Conservation (phyloP, 1,140 invertebrate genomes). For the Mizuhopecten yessoensis region DNA sequence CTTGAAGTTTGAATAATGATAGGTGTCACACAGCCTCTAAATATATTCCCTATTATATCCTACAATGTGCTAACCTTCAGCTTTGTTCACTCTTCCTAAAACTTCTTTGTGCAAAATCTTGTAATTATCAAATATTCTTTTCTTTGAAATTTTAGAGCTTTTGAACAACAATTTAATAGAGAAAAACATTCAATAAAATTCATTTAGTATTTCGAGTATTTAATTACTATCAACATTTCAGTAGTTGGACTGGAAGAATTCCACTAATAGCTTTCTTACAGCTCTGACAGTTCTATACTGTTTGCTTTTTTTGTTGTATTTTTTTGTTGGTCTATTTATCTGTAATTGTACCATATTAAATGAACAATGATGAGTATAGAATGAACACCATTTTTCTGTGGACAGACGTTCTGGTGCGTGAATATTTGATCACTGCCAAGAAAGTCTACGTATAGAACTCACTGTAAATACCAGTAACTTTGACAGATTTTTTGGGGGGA, state of each 20-base stretch:
- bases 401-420: background rate
- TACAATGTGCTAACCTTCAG: background rate
- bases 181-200: conserved; percentile 23
- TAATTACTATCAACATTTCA: background rate
- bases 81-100: conserved; percentile 8
- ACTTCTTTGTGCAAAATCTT: conserved; percentile 7
- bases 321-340: background rate
- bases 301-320: background rate
- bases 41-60: background rate
- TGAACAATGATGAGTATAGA: background rate
- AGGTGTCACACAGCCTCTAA: background rate
- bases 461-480: too few species aligned
- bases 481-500: too few species aligned
- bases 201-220: conserved; percentile 17
- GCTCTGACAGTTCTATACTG: background rate
- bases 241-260: background rate
- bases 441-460: too few species aligned
- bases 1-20: conserved; percentile 34
- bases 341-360: conserved; percentile 16
- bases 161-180: conserved; percentile 36
- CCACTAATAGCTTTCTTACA: background rate
- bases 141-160: conserved; percentile 29
- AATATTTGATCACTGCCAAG: background rate
- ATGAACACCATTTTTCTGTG: background rate
- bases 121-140: conserved; percentile 29